Conservation (phyloP, 2,888 invertebrate species). For the Microchrysa polita region DNA sequence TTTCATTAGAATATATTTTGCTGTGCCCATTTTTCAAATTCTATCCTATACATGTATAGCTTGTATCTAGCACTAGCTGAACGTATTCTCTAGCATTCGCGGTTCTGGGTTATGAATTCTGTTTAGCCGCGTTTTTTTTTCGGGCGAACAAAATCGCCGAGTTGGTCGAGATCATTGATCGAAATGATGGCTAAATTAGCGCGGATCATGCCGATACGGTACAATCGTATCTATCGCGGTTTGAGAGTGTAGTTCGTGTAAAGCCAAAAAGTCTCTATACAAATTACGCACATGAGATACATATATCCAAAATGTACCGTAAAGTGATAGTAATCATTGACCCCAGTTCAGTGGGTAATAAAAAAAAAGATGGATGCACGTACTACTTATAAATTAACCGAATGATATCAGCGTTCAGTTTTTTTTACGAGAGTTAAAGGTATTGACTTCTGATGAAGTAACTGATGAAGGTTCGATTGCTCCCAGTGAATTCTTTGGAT, state of each 20-base stretch:
- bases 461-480: too few relatives aligned
- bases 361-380: background rate
- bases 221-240: background rate
- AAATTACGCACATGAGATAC: constrained; percentile 19
- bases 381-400: too few relatives aligned
- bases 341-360: background rate
- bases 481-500: too few relatives aligned
- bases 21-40: constrained; percentile 38
- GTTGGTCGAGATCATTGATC: constrained; percentile 31
- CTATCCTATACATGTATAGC: too few relatives aligned
- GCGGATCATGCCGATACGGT: constrained; percentile 7
- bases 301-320: constrained; percentile 27
- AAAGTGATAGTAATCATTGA: constrained; percentile 6
- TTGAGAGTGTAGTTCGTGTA: too few relatives aligned
- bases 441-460: too few relatives aligned
- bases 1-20: constrained; percentile 42
- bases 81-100: background rate
- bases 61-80: too few relatives aligned
- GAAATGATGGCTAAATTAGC: constrained; percentile 39
- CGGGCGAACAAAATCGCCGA: background rate
- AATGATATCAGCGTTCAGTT: too few relatives aligned
- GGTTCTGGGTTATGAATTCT: background rate
- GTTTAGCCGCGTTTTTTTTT: too few relatives aligned
- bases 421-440: too few relatives aligned
- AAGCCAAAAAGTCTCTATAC: background rate